Base-by-base conservation (phyloP, 2,888 invertebrate species). In the Teinopalpus imperialis region DNA sequence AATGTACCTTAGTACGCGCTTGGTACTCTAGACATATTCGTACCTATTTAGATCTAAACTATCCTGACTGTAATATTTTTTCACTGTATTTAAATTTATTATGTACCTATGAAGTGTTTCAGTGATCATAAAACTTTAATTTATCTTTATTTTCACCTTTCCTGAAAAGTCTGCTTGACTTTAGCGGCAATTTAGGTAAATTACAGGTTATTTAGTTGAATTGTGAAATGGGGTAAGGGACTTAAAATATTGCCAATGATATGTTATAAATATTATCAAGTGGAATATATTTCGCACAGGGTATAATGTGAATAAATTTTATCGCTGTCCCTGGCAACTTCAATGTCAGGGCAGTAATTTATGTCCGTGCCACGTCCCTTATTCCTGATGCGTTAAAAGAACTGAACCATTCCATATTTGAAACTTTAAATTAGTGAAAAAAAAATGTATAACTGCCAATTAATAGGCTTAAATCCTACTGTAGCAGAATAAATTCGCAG, bases 21-120 rank as follows among this genome's bases (percentile, higher is more conserved):
- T 81, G 86, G 81, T 86, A 85, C 81, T 83, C 81, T 86, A 83
- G 81, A 78, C 75, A 79, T 85, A 82, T 69, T 78, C 73, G 73
- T 82, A 78, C 75, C 73, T 76, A 68, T 39, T 63, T 83, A 86
- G 80, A 77, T 73, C 78, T 79, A 70, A 77, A 81, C 76, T 82
- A 72, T 77, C 75, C 74, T 75, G 69, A 73, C 66, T 68, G 66
- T 70, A 53, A 54, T 67, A 45, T 45, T 45, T 45, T 39, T 34
- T 45, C 40, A 14, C 45, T 70, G 61, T 64, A 70, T 72, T 74
- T 66, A 66, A 66, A 59, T 71, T 63, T 64, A 39, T 27, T 39
- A 31, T 31, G 37, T 37, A 44, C 21, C 68, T 70, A 65, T 69
- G 61, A 63, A 66, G 68, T 62, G 74, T 76, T 81, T 81, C 68